Evolutionary conservation across 2,113 vertebrate genomes (phyloP), one percentile per base, ranked within the genome.

Genomic region (Speoplatyrhinus poulsoni): DNA sequence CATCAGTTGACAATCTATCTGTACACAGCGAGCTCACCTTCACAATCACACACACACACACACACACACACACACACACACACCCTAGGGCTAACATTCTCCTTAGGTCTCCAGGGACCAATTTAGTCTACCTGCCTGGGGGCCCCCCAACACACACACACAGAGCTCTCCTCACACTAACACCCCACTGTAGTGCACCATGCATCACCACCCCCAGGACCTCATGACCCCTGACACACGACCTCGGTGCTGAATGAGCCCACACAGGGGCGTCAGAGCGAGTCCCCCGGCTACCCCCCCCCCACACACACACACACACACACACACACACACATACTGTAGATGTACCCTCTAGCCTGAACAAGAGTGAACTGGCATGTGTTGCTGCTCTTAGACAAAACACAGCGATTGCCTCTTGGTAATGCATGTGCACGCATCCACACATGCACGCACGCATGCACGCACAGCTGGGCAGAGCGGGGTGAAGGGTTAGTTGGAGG

Each of bases 221-320:
- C 88, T 88, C 86, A 79, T 92, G 87, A 91, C 90, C 91, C 90
- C 90, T 93, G 91, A 93, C 92, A 93, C 92, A 91, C 88, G 85
- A 91, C 92, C 91, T 82, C 86, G 78, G 80, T 76, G 89, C 81
- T 91, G 92, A 94, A 92, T 90, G 89, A 93, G 87, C 91, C 89
- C 87, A 90, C 88, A 89, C 89, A 90, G 88, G 80, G 77, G 87
- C 61, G 70, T 88, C 82, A 87, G 88, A 90, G 90, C 59, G 56
- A 90, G 87, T 91, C 90, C 80, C 73, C 69, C 11, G 53, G 73
- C 72, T 73, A 81, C 83, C 77, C 72, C 73, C 79, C 60, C 77
- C 64, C 67, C 65, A 12, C 58, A 69, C 62, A 72, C 56, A 41
- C 59, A 66, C 71, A 65, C 70, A 72, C 53, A 63, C 19, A 47